A percentile compares a stretch with the other conserved stretches of the same genome.
phyloP scores from a whole-genome alignment of 1,140 invertebrate genomes.

The Drosophila nigromelanica region DNA sequence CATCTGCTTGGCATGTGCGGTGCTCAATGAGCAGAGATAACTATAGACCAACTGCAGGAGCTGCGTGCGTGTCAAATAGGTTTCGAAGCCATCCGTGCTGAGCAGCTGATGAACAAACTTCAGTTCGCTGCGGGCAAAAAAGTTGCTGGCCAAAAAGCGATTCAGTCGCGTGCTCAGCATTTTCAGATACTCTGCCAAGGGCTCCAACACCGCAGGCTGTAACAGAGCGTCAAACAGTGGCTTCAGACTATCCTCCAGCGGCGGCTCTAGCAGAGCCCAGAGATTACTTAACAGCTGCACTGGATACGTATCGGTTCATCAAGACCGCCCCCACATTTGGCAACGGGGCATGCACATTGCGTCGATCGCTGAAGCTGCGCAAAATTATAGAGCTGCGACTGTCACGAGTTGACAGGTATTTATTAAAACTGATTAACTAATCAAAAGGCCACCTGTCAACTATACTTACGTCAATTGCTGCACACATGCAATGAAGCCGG shows the following conservation, averaged over 20 bases:
- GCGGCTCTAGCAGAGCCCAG: slow-evolving; percentile 56
- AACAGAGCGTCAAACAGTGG: slow-evolving; percentile 50
- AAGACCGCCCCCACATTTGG: slow-evolving; percentile 78
- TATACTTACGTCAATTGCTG: slow-evolving; percentile 61
- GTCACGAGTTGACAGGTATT: slow-evolving; percentile 19
- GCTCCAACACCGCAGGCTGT: slow-evolving; percentile 58
- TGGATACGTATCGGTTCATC: slow-evolving; percentile 70
- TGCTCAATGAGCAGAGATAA: slow-evolving; percentile 67
- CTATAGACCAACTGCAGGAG: slow-evolving; percentile 74
- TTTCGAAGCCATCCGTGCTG: slow-evolving; percentile 58
- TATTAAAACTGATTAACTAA: slow-evolving; percentile 52
- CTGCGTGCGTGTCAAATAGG: slow-evolving; percentile 54
- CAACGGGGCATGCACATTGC: slow-evolving; percentile 64
- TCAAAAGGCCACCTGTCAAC: slow-evolving; percentile 7
- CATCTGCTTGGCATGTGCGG: slow-evolving; percentile 64
- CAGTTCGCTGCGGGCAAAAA: slow-evolving; percentile 75
- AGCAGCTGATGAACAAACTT: slow-evolving; percentile 70
- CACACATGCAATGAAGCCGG: slow-evolving; percentile 54
- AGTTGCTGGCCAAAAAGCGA: slow-evolving; percentile 68
- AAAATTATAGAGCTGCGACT: slow-evolving; percentile 71
- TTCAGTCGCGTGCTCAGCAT: slow-evolving; percentile 53
- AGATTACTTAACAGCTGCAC: slow-evolving; percentile 69
- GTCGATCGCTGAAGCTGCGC: slow-evolving; percentile 59
- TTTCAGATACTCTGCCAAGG: slow-evolving; percentile 58
- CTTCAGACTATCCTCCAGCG: slow-evolving; percentile 42